Evolutionary conservation across 2,113 vertebrate species (phyloP).

Genomic region (Macrotis lagotis): DNA sequence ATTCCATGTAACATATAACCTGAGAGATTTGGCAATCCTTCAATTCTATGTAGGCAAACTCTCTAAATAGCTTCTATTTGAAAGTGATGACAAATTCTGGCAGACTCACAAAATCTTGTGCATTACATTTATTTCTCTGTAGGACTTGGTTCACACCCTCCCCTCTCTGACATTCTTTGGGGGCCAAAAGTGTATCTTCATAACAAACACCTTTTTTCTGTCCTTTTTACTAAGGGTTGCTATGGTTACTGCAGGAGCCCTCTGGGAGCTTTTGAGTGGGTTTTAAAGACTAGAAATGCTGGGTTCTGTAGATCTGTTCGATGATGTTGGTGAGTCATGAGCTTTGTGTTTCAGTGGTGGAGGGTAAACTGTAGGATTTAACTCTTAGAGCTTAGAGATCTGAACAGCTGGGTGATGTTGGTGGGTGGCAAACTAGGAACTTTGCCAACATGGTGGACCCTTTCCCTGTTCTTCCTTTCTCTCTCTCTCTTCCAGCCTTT

Average conservation of each 20-base stretch:
- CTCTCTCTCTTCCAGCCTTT: background rate
- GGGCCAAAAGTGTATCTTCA: background rate
- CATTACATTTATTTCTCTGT: background rate
- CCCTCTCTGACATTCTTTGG: conserved; percentile 6
- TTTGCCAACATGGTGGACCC: background rate
- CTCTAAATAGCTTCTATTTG: background rate
- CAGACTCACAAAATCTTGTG: background rate
- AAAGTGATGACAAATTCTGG: conserved; percentile 15
- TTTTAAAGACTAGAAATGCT: conserved; percentile 23
- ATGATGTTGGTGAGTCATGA: background rate
- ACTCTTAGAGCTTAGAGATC: background rate
- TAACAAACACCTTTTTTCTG: background rate
- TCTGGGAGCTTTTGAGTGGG: conserved; percentile 10
- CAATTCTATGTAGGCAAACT: background rate
- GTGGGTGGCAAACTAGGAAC: background rate
- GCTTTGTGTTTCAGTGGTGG: background rate
- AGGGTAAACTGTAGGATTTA: background rate
- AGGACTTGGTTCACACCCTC: background rate
- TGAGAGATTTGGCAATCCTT: background rate
- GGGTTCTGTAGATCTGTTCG: background rate
- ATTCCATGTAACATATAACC: background rate
- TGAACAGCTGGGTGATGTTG: background rate
- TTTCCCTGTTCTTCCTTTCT: background rate
- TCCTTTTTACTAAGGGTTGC: conserved; percentile 14
- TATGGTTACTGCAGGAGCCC: conserved; percentile 34